Conservation (phyloP, 1,140 invertebrate genomes). For the Apis mellifera region Amel_HAv3.1 CM009942.2:8305001-8305500, state of each 20-base stretch:
- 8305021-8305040: too few relatives aligned
- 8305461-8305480: constrained; percentile 70
- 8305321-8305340: constrained; percentile 49
- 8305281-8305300: too few relatives aligned
- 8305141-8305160: background rate
- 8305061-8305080: too few relatives aligned
- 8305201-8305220: too few relatives aligned
- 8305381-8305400: constrained; percentile 61
- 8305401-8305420: constrained; percentile 53
- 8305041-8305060: too few relatives aligned
- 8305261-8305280: too few relatives aligned
- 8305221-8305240: too few relatives aligned
- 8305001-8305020: too few relatives aligned
- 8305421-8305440: constrained; percentile 53
- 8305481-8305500: constrained; percentile 3
- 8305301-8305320: background rate
- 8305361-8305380: background rate
- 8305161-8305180: too few relatives aligned
- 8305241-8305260: too few relatives aligned
- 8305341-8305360: constrained; percentile 11
- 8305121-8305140: background rate
- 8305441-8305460: constrained; percentile 69
- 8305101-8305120: background rate
- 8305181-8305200: too few relatives aligned
- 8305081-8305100: background rate